Conservation (phyloP, 2,113 vertebrate genomes). For the Mesitornis unicolor region DNA sequence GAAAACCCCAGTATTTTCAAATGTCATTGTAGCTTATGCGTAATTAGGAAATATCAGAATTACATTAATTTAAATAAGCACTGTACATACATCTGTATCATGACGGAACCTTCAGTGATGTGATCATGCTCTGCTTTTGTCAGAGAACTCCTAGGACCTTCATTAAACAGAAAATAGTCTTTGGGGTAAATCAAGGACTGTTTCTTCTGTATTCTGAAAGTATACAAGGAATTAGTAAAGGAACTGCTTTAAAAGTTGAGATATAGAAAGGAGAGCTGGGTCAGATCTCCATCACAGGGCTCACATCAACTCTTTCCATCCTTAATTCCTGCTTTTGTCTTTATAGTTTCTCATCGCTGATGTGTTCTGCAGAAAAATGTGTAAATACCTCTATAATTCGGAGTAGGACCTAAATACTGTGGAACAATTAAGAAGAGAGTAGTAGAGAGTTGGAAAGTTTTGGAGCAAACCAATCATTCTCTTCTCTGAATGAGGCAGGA, state of each 20-base stretch:
- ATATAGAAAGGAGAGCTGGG: neutral
- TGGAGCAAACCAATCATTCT: neutral
- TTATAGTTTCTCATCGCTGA: neutral
- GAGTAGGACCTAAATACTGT: neutral
- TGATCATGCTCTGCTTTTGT: neutral
- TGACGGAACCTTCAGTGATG: neutral
- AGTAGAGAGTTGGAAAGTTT: neutral
- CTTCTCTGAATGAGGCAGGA: neutral
- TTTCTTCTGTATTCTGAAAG: neutral
- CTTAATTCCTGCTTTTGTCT: neutral
- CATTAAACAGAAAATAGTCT: neutral
- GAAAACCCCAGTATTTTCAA: neutral
- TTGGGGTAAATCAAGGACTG: neutral
- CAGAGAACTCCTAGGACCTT: neutral
- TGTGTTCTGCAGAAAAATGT: neutral
- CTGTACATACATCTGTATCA: rapidly evolving
- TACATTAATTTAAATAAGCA: neutral
- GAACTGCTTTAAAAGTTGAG: neutral
- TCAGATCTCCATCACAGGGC: neutral
- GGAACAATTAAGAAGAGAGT: neutral
- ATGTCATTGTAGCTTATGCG: neutral
- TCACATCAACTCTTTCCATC: neutral
- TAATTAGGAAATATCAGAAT: neutral
- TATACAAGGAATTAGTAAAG: neutral
- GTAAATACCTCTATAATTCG: neutral